Evolutionary conservation across 1,140 invertebrate genomes (phyloP), one percentile per base, ranked within the genome.

Genomic region (Pteromalus puparum): DNA sequence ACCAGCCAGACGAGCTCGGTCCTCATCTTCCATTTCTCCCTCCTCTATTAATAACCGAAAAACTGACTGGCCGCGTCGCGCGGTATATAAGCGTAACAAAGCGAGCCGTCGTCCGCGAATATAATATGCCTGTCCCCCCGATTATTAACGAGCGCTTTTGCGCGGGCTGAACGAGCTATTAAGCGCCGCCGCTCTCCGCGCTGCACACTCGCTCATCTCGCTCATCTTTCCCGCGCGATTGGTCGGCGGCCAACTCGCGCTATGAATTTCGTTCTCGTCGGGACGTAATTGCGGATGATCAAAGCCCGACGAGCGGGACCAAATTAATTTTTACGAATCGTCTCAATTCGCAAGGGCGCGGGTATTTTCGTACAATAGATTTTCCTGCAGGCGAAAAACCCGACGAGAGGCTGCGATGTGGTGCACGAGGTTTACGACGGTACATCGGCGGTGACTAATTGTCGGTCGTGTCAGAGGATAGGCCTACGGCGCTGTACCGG

Each of bases 141-240:
- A n/a, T 48, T 61, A 88, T 86, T 86, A 86, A 86, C 83, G 86
- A 83, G 86, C 81, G 78, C 82, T 82, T 21, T 86, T 82, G 85
- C 53, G n/a, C 46, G 28, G 86, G 86, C 85, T 87, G 86, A 87
- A 85, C 87, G 86, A 87, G 86, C 87, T 87, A 88, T 87, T 87
- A 88, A 88, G 83, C 84, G 74, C 77, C 83, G 79, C 84, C 83
- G 84, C 82, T 78, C 75, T 80, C 30, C 30, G 30, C 86, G 74
- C 74, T 82, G 83, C 82, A 81, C 85, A 82, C 78, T 34, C 3
- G 30, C 30, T 34, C 30, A 34, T 34, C 15, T 88, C 74, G 84
- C 85, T 87, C 87, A 88, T 88, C 87, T 87, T 88, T 88, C 48
- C 86, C 87, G 38, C 9, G 38, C 6, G 87, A 89, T 88, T 87